Conservation (phyloP, 2,888 invertebrate species). For the Cryptocheilus praepositus region DNA sequence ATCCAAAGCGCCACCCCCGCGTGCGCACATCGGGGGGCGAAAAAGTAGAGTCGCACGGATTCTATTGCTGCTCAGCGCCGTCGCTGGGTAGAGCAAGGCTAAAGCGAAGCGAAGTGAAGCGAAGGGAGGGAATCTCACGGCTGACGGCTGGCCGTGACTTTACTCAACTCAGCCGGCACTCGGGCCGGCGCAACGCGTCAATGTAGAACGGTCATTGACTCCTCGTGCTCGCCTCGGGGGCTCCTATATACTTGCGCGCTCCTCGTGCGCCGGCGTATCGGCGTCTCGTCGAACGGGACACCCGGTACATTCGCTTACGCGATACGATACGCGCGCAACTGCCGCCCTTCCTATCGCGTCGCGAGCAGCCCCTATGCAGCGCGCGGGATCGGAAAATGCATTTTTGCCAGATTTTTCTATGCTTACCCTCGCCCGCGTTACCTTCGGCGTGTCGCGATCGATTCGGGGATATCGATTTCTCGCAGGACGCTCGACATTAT, state of each 20-base stretch:
- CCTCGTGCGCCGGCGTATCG: conserved; percentile 21
- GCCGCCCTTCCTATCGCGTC: no score
- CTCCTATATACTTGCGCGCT: conserved; percentile 53
- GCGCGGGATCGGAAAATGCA: no score
- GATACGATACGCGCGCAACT: no score
- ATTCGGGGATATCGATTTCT: no score
- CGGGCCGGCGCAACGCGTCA: conserved; percentile 72
- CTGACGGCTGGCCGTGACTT: conserved; percentile 74
- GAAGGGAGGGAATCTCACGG: conserved; percentile 72
- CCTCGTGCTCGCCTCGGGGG: conserved; percentile 50
- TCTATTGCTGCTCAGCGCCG: conserved; percentile 47
- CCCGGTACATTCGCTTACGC: conserved; percentile 28
- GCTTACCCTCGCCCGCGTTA: no score
- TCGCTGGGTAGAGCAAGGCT: conserved; percentile 58
- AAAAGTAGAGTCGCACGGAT: conserved; percentile 35
- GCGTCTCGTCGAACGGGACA: conserved; percentile 13
- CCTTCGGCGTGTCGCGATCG: no score
- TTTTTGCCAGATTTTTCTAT: no score
- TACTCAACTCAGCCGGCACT: conserved; percentile 71
- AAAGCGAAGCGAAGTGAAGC: conserved; percentile 59
- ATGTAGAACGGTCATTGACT: conserved; percentile 75
- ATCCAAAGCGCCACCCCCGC: no score
- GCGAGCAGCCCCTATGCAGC: no score
- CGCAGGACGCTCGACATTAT: no score
- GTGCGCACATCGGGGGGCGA: no score